Conservation (phyloP, 64 coral and sea anemone species). For the Orbicella faveolata region DNA sequence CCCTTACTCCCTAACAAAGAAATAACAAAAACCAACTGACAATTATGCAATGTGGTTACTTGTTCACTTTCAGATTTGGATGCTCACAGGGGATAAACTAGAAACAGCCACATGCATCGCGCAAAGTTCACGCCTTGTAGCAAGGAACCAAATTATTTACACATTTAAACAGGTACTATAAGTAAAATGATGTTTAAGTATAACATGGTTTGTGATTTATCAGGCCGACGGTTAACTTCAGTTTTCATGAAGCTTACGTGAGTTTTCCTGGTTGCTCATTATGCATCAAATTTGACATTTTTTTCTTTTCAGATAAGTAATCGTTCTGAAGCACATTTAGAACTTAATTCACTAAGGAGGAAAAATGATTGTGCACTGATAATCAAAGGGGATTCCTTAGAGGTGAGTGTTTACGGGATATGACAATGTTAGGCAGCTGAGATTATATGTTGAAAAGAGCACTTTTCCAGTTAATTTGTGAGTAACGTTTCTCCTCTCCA, state of each 20-base stretch:
- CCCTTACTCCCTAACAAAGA: background rate
- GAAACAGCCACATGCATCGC: conserved; percentile 97
- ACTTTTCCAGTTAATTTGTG: no score
- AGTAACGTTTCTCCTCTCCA: background rate
- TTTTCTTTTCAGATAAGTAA: conserved; percentile 61
- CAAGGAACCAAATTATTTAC: conserved; percentile 90
- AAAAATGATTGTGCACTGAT: conserved; percentile 94
- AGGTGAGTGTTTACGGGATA: conserved; percentile 28
- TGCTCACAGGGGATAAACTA: conserved; percentile 97
- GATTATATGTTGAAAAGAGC: background rate
- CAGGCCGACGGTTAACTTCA: no score
- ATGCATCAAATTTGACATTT: background rate
- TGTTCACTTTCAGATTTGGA: conserved; percentile 82
- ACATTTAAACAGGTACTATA: conserved; percentile 84
- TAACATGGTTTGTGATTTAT: no score
- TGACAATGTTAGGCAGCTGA: background rate
- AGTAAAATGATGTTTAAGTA: background rate
- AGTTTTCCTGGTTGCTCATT: no score
- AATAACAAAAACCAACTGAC: no score
- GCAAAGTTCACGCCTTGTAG: conserved; percentile 92
- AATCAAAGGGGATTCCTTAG: conserved; percentile 92
- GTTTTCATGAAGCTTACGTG: no score
- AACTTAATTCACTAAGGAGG: conserved; percentile 90
- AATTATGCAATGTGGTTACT: no score
- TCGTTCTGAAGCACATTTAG: conserved; percentile 90